Base-by-base conservation (phyloP, 2,888 invertebrate species). In the Tyria jacobaeae region DNA sequence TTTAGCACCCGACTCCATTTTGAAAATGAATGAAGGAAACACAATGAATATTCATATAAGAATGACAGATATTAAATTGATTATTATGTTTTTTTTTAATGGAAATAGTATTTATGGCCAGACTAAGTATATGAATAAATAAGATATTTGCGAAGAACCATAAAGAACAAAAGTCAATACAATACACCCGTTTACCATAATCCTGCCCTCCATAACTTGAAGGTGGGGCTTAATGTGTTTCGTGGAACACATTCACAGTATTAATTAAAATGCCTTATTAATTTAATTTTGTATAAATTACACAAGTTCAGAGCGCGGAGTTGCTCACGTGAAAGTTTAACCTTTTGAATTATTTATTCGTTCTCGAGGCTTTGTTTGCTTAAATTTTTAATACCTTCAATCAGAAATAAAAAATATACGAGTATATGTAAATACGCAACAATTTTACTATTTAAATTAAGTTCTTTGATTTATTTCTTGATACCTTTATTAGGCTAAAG, bases 181-280 rank as follows among this genome's bases (percentile, higher is more conserved):
- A 24, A 21, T 21, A 31, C 55, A 41, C 55, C 31, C 31, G 55
- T 21, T 44, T 31, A 34, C 55, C 44, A 56, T 48, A 56, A 56
- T 57, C 63, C 62, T 34, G n/a, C 49, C 56, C 34, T 17, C 24
- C 64, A 49, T 78, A 79, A 61, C 66, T 70, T 66, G 44, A 70
- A 78, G 78, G 76, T 81, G 81, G 83, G 81, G 75, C 79, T 78
- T 70, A 70, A 66, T 57, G 64, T 63, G 58, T 62, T 51, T 48
- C 54, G 64, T 72, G 76, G 78, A 68, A 75, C 68, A 75, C 69
- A 75, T 79, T 79, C 75, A 61, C 66, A 62, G 81, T 84, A 85
- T 84, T 85, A 81, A 87, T 87, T 87, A 86, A 85, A 85, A 78
- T 79, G 70, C 71, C 73, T 84, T 85, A 84, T 86, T 83, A 80